Evolutionary conservation across 2,888 invertebrate species (phyloP), one percentile per base, ranked within the genome.

Genomic region (Hirtodrosophila confusa): DNA sequence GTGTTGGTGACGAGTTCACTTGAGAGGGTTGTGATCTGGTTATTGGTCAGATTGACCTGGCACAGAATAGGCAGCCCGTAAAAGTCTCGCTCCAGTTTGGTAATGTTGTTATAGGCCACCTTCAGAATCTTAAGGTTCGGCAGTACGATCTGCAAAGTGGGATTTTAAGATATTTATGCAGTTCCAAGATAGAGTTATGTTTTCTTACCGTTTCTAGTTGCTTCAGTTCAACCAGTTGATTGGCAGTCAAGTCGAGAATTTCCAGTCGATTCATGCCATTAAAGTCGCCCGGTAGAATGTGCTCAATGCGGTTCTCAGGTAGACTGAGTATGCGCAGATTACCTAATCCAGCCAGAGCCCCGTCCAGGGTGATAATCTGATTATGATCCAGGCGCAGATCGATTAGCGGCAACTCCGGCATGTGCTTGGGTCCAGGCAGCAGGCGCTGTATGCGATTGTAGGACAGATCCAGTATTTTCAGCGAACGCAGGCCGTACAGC

Each of bases 21-120:
- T 55, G 95, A 95, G 24, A 97, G 93, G 6, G 94, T 93, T 51
- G 93, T 93, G 70, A 97, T 96, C 86, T 94, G 93, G 90, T 97
- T 97, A 86, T 94, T 93, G 3, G 95, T 95, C 43, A 97, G 92
- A 90, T 97, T 96, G 3, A 96, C 96, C 90, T 94, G 94, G 88
- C 97, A 97, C 7, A 97, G 93, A 2, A 95, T 94, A 0, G 97
- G 96, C 68, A 97, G 92, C 1, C 96, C 96, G 79, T 96, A 95
- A 90, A 97, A 96, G 90, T 97, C 97, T 86, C 94, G 94, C 68
- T 96, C 95, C 78, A 97, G 92, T 44, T 93, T 92, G 3, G 95
- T 95, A 49, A 97, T 93, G 73, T 95, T 94, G 89, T 97, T 97
- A 89, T 95, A 94, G 56, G 95, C 95, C 1, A 95, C 96, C 74